Percentiles rank a stretch among this genome's conserved stretches.
These are phyloP conservation scores for Scytalopus superciliaris DNA, from an alignment of 2,113 vertebrate species.

Conservation along the genomic window DNA sequence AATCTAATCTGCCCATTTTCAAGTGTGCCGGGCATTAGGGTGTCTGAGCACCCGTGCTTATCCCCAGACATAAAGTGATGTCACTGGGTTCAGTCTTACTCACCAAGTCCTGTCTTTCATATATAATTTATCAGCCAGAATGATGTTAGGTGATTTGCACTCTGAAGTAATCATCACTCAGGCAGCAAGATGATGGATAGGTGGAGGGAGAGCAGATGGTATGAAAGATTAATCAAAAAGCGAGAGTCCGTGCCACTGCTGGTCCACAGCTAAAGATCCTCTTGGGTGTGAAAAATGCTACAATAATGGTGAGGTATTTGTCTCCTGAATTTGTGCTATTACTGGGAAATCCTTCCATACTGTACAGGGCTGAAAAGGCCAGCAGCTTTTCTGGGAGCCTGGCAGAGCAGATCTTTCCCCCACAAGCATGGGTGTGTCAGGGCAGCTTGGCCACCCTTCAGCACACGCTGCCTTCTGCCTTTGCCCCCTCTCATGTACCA, in stretches of 20 bases:
- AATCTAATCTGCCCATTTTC: neutral
- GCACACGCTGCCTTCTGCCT: neutral
- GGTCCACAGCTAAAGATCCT: conserved; percentile 39
- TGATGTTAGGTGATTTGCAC: conserved; percentile 60
- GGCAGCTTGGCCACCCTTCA: fast-evolving
- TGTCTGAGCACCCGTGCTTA: neutral
- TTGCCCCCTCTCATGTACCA: fast-evolving
- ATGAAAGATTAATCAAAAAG: conserved; percentile 65
- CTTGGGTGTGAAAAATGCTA: conserved; percentile 56
- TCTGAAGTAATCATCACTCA: conserved; percentile 59
- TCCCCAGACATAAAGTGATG: neutral
- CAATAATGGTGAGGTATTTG: conserved; percentile 52
- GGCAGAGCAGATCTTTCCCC: neutral
- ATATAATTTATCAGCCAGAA: conserved; percentile 60
- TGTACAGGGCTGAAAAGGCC: neutral
- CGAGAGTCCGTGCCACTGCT: neutral
- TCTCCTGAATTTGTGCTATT: conserved; percentile 46
- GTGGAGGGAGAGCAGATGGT: conserved; percentile 50
- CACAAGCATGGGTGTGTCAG: fast-evolving
- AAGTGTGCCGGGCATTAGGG: neutral
- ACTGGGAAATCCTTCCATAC: neutral
- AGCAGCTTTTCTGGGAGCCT: neutral
- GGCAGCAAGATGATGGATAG: conserved; percentile 58
- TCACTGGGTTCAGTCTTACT: neutral
- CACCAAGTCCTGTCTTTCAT: conserved; percentile 35